Conservation (phyloP, 1,140 invertebrate genomes). For the Lerema accius region DNA sequence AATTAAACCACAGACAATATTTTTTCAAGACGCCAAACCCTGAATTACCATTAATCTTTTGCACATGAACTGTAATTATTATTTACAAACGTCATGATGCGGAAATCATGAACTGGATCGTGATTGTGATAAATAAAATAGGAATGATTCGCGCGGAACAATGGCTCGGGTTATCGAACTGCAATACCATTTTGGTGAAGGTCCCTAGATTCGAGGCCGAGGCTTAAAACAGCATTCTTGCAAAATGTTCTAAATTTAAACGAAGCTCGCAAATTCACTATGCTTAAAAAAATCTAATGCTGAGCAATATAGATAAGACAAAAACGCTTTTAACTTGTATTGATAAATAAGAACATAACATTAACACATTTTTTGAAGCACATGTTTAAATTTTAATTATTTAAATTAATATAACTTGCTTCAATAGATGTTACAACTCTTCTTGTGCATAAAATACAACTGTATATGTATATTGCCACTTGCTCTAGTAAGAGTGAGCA, state of each 20-base stretch:
- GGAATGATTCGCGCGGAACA: constrained; percentile 72
- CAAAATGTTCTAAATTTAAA: constrained; percentile 19
- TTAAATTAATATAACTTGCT: no score
- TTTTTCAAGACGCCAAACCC: neutral
- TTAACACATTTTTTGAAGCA: no score
- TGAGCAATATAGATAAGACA: no score
- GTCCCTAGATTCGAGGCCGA: constrained; percentile 71
- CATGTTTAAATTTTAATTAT: no score
- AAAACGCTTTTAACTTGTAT: no score
- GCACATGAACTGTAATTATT: constrained; percentile 63
- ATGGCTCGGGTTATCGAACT: constrained; percentile 72
- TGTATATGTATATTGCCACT: no score
- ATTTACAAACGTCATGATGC: constrained; percentile 62
- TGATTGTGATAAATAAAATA: constrained; percentile 71
- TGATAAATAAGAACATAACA: no score
- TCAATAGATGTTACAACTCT: no score
- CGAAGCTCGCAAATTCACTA: neutral
- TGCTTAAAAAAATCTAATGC: neutral
- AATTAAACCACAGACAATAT: no score
- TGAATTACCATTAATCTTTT: constrained; percentile 15
- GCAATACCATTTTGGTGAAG: constrained; percentile 77
- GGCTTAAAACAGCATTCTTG: constrained; percentile 29
- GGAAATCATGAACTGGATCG: constrained; percentile 71
- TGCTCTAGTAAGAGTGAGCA: no score
- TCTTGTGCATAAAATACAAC: no score